Percentiles rank a stretch among this genome's conserved stretches.
Evolutionary conservation across 2,113 vertebrate species (phyloP).

Genomic region (Hippocampus guttulatus): DNA sequence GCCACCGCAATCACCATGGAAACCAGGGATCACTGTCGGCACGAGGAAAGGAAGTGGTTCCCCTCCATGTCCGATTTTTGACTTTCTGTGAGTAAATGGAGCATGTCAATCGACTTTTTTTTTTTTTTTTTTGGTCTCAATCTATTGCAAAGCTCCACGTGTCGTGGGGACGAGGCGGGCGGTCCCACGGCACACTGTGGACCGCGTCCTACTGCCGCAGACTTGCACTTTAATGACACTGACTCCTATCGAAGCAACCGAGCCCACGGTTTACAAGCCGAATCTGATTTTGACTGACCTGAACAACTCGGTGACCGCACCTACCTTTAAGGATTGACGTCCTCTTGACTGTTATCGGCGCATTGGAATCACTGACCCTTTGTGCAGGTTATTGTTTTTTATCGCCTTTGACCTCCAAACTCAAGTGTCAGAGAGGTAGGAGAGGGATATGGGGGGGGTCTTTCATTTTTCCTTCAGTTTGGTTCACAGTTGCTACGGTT

Average conservation of each 20-base stretch:
- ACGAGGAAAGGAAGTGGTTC: constrained; percentile 44
- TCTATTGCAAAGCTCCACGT: constrained; percentile 68
- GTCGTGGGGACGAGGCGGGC: constrained; percentile 45
- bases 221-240: constrained; percentile 80
- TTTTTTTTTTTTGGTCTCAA: constrained; percentile 18
- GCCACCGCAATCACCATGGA: constrained; percentile 65
- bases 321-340: constrained; percentile 78
- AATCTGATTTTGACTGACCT: constrained; percentile 65
- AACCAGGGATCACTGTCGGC: constrained; percentile 45
- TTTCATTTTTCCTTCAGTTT: constrained; percentile 60
- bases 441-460: constrained; percentile 51
- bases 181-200: constrained; percentile 54
- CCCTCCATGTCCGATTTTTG: constrained; percentile 8
- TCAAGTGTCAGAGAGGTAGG: constrained; percentile 16
- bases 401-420: constrained; percentile 66
- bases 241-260: constrained; percentile 68
- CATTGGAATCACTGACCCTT: constrained; percentile 63
- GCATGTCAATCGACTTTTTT: background rate
- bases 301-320: constrained; percentile 74
- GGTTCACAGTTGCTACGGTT: constrained; percentile 53
- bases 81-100: constrained; percentile 9
- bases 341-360: constrained; percentile 76
- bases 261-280: constrained; percentile 76
- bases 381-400: constrained; percentile 71
- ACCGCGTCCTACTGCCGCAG: constrained; percentile 75